phyloP scores from a whole-genome alignment of 2,797 vertebrate species.

The Coregonus sp. region DNA sequence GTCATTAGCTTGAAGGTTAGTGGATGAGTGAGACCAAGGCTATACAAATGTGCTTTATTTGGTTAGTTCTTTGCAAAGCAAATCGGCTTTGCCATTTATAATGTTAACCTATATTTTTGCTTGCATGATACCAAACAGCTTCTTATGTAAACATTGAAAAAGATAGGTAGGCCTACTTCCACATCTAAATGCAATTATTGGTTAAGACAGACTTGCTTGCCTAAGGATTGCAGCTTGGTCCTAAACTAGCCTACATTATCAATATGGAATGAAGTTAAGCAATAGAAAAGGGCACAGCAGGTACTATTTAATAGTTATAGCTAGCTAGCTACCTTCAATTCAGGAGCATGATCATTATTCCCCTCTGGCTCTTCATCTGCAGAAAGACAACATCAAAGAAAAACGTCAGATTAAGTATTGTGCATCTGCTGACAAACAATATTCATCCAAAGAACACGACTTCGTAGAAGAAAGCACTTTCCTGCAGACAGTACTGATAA shows the following conservation, averaged over 20 bases:
- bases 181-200: too few species aligned
- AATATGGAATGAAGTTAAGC: too few species aligned
- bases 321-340: constrained; percentile 63
- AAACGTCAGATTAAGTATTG: neutral
- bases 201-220: too few species aligned
- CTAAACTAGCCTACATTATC: too few species aligned
- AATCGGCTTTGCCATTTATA: too few species aligned
- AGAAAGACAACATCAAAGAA: constrained; percentile 35
- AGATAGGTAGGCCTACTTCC: too few species aligned
- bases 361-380: constrained; percentile 64
- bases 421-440: constrained; percentile 3
- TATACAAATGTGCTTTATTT: too few species aligned
- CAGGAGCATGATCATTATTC: constrained; percentile 59
- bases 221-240: too few species aligned
- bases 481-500: too few species aligned
- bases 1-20: neutral
- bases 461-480: too few species aligned
- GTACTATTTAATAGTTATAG: neutral
- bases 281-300: neutral
- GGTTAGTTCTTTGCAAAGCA: neutral
- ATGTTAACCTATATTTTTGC: too few species aligned
- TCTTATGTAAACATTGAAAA: too few species aligned
- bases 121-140: neutral
- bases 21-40: neutral
- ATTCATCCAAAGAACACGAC: neutral